Percentiles rank a stretch among this genome's conserved stretches.
Conservation (phyloP, 2,888 invertebrate species). For the Mesorhabditis spiculigera region DNA sequence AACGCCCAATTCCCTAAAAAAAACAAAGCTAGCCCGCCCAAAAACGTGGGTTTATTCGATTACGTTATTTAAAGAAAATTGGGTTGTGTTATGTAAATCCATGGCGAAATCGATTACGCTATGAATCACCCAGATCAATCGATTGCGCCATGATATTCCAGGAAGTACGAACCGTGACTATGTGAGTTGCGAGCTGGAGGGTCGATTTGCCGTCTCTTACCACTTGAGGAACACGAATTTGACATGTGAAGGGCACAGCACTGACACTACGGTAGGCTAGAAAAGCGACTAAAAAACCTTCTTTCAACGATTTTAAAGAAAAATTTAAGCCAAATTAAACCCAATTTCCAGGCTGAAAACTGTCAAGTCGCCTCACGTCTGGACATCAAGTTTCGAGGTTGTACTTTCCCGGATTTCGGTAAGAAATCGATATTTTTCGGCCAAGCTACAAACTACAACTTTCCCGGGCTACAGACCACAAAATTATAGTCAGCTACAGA, state of each 20-base stretch:
- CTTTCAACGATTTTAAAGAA: not conserved
- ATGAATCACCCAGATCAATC: no score
- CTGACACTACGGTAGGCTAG: slow-evolving; percentile 26
- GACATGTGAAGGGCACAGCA: slow-evolving; percentile 28
- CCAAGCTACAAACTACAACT: no score
- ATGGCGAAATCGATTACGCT: no score
- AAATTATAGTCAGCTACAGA: no score
- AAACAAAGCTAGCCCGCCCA: no score
- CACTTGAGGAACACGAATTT: slow-evolving; percentile 29
- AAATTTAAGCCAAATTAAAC: not conserved
- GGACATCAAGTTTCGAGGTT: slow-evolving; percentile 34
- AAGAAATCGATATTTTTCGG: not conserved
- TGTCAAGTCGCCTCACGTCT: slow-evolving; percentile 28
- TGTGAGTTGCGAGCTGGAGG: slow-evolving; percentile 38
- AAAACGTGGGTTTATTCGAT: no score
- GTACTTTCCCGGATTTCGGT: slow-evolving; percentile 46
- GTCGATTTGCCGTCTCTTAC: slow-evolving; percentile 35
- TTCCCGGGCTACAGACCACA: no score
- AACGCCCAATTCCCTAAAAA: no score
- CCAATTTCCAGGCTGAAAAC: slow-evolving; percentile 32
- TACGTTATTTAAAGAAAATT: no score
- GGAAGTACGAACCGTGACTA: slow-evolving; percentile 13
- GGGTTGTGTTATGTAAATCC: not conserved
- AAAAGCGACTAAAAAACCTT: no score
- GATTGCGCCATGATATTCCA: no score